Evolutionary conservation across 2,888 invertebrate species (phyloP), one percentile per base, ranked within the genome.

Genomic region (Eupithecia subumbrata): DNA sequence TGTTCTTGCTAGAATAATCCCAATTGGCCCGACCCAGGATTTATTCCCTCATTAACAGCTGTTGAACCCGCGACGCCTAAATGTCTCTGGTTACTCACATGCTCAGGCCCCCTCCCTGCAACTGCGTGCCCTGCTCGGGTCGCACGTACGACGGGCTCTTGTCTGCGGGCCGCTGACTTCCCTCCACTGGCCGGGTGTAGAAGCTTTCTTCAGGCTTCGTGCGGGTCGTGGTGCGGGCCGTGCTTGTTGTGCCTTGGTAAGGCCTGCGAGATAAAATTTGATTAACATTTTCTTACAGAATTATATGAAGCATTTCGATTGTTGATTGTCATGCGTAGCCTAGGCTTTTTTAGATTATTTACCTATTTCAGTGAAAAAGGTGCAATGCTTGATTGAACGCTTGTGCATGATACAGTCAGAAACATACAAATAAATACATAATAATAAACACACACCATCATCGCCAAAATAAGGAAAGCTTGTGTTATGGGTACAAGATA

Each of bases 81-180:
- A 43, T 0, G n/a, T 9, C 37, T 37, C 40, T 1, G 25, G 25
- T 30, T 40, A 91, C 93, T 92, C 76, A 93, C 93, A 93, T 92
- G 82, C 89, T 91, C 56, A 88, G 88, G 3, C 76, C 73, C 40
- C 76, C 74, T n/a, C 76, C 73, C 4, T 76, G 74, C 5, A 71
- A 11, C n/a, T 60, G 76, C n/a, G 71, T 52, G 22, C 52, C 37
- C 40, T 64, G 67, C 5, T 68, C 34, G 4, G 77, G 89, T 11
- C 88, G 89, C n/a, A 86, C 85, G 77, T 91, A 93, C 9, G 92
- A 91, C 0, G 93, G 93, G 0, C 90, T 87, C 1, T 85, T 83
- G 1, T 82, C 87, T 0, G 85, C 77, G 1, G 90, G 90, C 30
- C 86, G 85, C 2, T 84, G 84, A 14, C 86, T 86, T 1, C 87